Evolutionary conservation across 2,113 vertebrate species (phyloP).

Genomic region (Aptenodytes forsteri): DNA sequence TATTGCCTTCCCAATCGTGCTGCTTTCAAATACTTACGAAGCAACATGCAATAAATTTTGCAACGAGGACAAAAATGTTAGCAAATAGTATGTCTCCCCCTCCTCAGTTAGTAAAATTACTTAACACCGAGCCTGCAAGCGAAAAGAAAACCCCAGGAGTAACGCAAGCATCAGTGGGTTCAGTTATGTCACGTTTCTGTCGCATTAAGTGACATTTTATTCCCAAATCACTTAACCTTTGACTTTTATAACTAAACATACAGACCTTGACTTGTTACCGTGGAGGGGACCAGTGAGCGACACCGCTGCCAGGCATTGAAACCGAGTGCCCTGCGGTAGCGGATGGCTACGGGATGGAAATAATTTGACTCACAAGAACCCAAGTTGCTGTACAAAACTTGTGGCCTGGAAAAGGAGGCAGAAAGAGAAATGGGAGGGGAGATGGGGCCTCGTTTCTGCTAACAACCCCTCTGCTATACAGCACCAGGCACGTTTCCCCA

Average conservation of each 20-base stretch:
- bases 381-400: not conserved
- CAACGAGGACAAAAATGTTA: slow-evolving; percentile 72
- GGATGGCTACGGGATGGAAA: not conserved
- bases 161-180: slow-evolving; percentile 40
- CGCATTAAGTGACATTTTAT: slow-evolving; percentile 77
- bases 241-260: slow-evolving; percentile 71
- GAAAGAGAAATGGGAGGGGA: not conserved
- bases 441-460: not conserved
- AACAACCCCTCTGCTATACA: not conserved
- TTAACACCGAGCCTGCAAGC: slow-evolving; percentile 70
- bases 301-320: not conserved
- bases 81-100: slow-evolving; percentile 59
- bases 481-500: not conserved
- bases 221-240: slow-evolving; percentile 80
- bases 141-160: slow-evolving; percentile 71
- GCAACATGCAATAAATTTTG: slow-evolving; percentile 72
- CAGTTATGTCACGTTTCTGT: slow-evolving; percentile 71
- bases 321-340: not conserved
- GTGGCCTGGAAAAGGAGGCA: not conserved
- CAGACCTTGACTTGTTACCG: slow-evolving; percentile 41
- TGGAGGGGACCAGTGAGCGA: not conserved
- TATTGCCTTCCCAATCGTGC: not conserved
- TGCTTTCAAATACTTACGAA: not conserved
- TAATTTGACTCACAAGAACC: not conserved
- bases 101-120: slow-evolving; percentile 80